phyloP scores from a whole-genome alignment of 2,888 invertebrate genomes.

The Pollenia griseotomentosa region DNA sequence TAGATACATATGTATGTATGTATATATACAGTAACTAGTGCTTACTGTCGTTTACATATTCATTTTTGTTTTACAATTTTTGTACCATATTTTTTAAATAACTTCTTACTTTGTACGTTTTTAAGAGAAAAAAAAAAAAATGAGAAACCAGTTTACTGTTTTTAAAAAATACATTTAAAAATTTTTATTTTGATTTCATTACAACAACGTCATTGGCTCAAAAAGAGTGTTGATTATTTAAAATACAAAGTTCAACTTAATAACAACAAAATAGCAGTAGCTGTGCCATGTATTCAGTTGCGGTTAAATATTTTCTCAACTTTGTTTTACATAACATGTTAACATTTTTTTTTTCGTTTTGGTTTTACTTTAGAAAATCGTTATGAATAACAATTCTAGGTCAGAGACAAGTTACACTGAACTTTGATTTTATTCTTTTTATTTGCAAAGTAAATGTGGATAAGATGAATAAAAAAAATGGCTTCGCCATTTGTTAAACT shows the following conservation, averaged over 20 bases:
- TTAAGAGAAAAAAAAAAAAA: conserved; percentile 1
- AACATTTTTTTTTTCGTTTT: conserved; percentile 20
- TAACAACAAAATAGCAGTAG: conserved; percentile 8
- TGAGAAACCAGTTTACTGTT: conserved; percentile 7
- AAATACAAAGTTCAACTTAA: conserved; percentile 61
- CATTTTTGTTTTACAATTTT: background rate
- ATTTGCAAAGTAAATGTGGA: conserved; percentile 1
- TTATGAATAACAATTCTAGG: conserved; percentile 53
- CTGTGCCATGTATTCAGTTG: conserved; percentile 43
- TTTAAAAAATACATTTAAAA: background rate
- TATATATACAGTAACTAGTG: too few relatives aligned
- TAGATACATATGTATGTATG: too few relatives aligned
- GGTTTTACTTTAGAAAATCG: conserved; percentile 16
- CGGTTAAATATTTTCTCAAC: conserved; percentile 5
- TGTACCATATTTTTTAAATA: background rate
- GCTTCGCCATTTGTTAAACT: too few relatives aligned
- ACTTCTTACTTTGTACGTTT: background rate
- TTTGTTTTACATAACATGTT: conserved; percentile 29
- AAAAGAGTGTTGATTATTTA: conserved; percentile 15
- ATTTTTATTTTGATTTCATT: conserved; percentile 50
- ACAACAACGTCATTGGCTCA: conserved; percentile 51
- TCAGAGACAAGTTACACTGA: conserved; percentile 63
- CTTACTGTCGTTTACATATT: too few relatives aligned
- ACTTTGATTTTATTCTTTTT: conserved; percentile 49
- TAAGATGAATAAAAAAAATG: background rate